Evolutionary conservation across 2,888 invertebrate species (phyloP), one percentile per base, ranked within the genome.

Genomic region (Leptothorax acervorum): DNA sequence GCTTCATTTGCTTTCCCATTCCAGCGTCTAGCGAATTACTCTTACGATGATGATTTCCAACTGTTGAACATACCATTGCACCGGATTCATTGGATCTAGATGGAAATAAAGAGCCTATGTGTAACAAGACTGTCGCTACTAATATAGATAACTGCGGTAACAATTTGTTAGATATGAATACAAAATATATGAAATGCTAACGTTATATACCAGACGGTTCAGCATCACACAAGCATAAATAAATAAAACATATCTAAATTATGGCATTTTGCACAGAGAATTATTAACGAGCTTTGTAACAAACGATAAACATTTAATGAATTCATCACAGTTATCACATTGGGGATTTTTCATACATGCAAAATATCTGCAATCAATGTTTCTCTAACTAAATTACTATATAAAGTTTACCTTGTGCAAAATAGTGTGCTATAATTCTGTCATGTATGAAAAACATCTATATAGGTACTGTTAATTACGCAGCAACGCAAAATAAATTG

Each of bases 11-110:
- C 92, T 92, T 95, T 86, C 93, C 95, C 87, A 95, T 95, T 71
- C 97, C 95, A 88, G 97, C 97, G 94, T 98, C 98, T 53, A 98
- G 95, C 12, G 98, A 98, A 93, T 98, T 98, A 18, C 98, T 97
- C 95, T 98, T 98, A 85, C 98, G 96, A 93, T 98, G 97, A 91
- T 96, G 95, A 91, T 96, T 96, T 55, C 93, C 93, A 81, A 91
- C 90, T 28, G 92, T 91, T 31, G 91, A 89, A 81, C 90, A 92
- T 74, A 92, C 92, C 68, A 92, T 91, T 84, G 92, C 93, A 78
- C 92, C 92, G 2, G 92, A 87, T 83, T 95, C 95, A 42, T 91
- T 92, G 68, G 94, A 92, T 91, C 95, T 95, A 83, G 9, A 45
- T 51, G 55, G 45, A 5, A 73, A 42, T 6, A 79, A 78, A 76